These are phyloP conservation scores for Spongilla lacustris DNA, from an alignment of 37 sponge, comb jelly and placozoan species.

Conservation along the genomic window DNA sequence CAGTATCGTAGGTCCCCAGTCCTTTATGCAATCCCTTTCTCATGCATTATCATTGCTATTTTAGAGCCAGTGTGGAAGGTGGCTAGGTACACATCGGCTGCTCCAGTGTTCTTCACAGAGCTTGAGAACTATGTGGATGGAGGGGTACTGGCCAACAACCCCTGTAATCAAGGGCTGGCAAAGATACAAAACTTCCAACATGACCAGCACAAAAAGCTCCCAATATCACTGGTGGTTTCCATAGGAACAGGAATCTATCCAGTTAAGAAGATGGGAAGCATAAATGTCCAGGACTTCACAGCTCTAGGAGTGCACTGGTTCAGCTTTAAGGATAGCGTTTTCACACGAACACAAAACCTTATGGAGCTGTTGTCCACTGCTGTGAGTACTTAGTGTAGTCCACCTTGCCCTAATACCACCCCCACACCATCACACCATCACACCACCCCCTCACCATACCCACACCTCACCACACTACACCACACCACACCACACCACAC, in stretches of 20 bases:
- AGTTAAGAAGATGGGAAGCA: neutral
- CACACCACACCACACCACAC: neutral
- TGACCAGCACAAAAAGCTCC: neutral
- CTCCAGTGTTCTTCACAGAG: conserved; percentile 61
- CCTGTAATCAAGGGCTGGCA: conserved; percentile 41
- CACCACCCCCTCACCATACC: neutral
- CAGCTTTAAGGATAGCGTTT: neutral
- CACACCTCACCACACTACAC: neutral
- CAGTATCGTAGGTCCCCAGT: too few relatives aligned
- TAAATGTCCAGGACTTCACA: neutral
- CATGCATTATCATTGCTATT: neutral
- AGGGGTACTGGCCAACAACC: conserved; percentile 69
- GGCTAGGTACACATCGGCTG: conserved; percentile 49
- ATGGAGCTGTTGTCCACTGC: neutral
- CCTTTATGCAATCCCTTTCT: neutral
- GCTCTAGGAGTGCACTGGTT: neutral
- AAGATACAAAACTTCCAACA: conserved; percentile 30
- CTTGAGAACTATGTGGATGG: conserved; percentile 72
- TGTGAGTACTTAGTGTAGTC: neutral
- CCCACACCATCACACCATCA: neutral
- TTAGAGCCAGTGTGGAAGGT: conserved; percentile 72
- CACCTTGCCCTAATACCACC: neutral
- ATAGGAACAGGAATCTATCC: conserved; percentile 16
- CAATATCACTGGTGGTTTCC: conserved; percentile 32
- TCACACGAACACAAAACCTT: neutral